Base-by-base conservation (phyloP, 2,113 vertebrate genomes). In the Alaudala cheleensis region DNA sequence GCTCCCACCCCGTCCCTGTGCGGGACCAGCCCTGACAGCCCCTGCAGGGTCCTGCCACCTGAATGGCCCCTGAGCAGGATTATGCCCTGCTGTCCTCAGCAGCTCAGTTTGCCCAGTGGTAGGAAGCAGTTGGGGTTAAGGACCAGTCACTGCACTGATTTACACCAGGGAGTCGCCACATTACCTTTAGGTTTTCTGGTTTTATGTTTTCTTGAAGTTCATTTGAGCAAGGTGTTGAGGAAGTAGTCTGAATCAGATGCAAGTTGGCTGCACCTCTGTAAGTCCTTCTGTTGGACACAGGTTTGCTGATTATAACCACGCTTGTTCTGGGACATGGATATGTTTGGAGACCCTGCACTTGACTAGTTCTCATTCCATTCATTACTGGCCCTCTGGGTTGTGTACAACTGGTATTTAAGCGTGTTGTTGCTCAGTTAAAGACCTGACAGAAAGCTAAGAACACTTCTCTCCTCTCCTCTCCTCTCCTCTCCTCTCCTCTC, bases 61-160 rank as follows among this genome's bases (percentile, higher is more conserved):
- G 37, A 37, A 37, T 37, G 58, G 4, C 10, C 34, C 69, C 72
- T 14, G 31, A 6, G 39, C 34, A 51, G 62, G 23, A 31, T 6
- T 39, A 16, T 19, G 62, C 53, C 53, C 5, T 17, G 6, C 58
- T 49, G 34, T 24, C 17, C 83, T 28, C 69, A 13, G 74, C 29
- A 58, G 39, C 74, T 62, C 15, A 0, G 34, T 58, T 39, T 64
- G 34, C 70, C 34, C 5, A 8, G 39, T 3, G 50, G 2, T 9
- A 3, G 0, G 6, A 61, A 65, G 28, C 40, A 18, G 1, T 3
- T 34, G 4, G 23, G 11, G 25, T 14, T 42, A 13, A 26, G 3
- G 6, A 24, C 29, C 37, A 1, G 28, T 22, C 74, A 0, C 45
- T 28, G 37, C 25, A 3, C 34, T 12, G 37, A 16, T 40, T 31